Evolutionary conservation across 2,113 vertebrate species (phyloP).

Genomic region (Chaenocephalus aceratus): DNA sequence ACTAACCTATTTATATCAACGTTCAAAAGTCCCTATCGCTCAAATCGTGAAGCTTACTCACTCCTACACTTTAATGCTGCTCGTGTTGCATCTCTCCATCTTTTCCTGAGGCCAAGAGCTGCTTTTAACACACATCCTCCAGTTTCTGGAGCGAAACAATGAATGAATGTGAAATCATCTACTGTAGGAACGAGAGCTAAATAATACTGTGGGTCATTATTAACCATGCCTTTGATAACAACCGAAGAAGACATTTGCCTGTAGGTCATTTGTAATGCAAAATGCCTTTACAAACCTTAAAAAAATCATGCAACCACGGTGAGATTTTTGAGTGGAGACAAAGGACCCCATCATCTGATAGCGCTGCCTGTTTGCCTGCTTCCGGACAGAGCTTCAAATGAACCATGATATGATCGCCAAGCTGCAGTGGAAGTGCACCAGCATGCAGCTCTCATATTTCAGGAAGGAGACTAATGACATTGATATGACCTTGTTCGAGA

Average conservation of each 20-base stretch:
- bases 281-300: slow-evolving; percentile 16
- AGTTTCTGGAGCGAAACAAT: slow-evolving; percentile 4
- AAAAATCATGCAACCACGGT: slow-evolving; percentile 23
- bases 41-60: neutral
- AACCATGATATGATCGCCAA: slow-evolving; percentile 57
- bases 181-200: neutral
- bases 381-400: slow-evolving; percentile 64
- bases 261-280: slow-evolving; percentile 7
- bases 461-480: slow-evolving; percentile 69
- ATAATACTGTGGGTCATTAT: neutral
- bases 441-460: slow-evolving; percentile 66
- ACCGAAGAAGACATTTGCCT: neutral
- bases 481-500: slow-evolving; percentile 59
- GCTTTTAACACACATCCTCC: neutral
- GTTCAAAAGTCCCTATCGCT: neutral
- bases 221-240: neutral
- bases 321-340: slow-evolving; percentile 44
- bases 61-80: neutral
- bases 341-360: slow-evolving; percentile 63
- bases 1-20: neutral
- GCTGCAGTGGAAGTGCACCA: slow-evolving; percentile 49
- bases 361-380: slow-evolving; percentile 54
- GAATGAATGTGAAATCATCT: neutral
- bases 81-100: neutral
- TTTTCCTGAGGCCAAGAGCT: slow-evolving; percentile 1